Percentiles rank a stretch among this genome's conserved stretches.
Conservation (phyloP, 2,113 vertebrate genomes). For the Electrona antarctica region DNA sequence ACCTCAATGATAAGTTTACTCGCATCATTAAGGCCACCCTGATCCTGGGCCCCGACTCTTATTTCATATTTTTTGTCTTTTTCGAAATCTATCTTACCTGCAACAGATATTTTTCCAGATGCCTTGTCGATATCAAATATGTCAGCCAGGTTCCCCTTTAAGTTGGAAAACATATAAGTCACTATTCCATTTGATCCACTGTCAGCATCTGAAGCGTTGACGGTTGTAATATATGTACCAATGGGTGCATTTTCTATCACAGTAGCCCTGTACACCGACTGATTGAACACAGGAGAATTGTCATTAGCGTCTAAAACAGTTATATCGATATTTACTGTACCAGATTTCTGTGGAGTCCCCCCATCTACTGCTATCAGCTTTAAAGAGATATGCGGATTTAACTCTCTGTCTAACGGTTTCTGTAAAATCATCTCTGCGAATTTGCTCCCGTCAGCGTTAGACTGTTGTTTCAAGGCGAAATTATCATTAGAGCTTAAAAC, state of each 20-base stretch:
- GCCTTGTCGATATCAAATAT: slow-evolving; percentile 66
- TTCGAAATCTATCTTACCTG: slow-evolving; percentile 68
- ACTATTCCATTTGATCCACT: slow-evolving; percentile 69
- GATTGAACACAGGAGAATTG: slow-evolving; percentile 69
- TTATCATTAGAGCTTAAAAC: slow-evolving; percentile 66
- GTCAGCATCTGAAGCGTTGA: slow-evolving; percentile 72
- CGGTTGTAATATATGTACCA: slow-evolving; percentile 58
- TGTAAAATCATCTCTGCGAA: not conserved
- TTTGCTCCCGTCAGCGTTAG: not conserved
- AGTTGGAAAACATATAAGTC: slow-evolving; percentile 67
- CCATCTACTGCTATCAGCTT: no score
- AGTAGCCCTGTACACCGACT: slow-evolving; percentile 55
- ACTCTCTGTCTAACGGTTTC: no score
- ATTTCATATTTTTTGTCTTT: slow-evolving; percentile 65
- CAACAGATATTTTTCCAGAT: slow-evolving; percentile 54
- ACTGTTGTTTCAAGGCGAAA: slow-evolving; percentile 67
- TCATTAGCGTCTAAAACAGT: slow-evolving; percentile 72
- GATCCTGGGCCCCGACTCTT: slow-evolving; percentile 74
- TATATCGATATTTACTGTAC: slow-evolving; percentile 31
- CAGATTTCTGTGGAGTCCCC: slow-evolving; percentile 27
- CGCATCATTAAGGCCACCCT: slow-evolving; percentile 60
- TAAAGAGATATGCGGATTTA: no score
- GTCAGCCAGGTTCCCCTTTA: slow-evolving; percentile 55
- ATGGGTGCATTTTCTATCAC: slow-evolving; percentile 58
- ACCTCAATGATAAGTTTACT: slow-evolving; percentile 67